Evolutionary conservation across 2,888 invertebrate species (phyloP).

Genomic region (Punctoribates punctum): DNA sequence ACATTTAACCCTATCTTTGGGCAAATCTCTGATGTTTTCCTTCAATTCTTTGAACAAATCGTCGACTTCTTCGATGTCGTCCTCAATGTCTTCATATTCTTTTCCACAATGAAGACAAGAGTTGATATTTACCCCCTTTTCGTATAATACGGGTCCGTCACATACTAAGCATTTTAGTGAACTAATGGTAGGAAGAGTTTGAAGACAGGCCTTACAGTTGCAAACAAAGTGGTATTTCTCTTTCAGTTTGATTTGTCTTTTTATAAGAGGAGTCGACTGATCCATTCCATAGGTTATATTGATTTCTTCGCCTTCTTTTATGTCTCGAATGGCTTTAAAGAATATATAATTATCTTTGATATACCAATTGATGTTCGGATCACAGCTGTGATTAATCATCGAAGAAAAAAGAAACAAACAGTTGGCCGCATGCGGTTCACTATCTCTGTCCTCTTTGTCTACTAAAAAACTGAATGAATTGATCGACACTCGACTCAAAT

Average conservation of each 20-base stretch:
- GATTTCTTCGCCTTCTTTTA: conserved; percentile 11
- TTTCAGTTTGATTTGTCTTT: conserved; percentile 34
- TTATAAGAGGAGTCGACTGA: neutral
- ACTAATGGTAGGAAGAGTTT: neutral
- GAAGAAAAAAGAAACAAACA: conserved; percentile 20
- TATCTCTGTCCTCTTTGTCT: neutral
- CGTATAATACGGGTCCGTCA: conserved; percentile 36
- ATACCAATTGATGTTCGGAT: conserved; percentile 31
- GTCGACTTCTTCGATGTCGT: neutral
- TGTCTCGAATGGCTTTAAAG: conserved; percentile 14
- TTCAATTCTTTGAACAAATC: neutral
- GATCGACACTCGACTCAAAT: conserved; percentile 20
- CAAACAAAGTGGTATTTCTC: conserved; percentile 4
- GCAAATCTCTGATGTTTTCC: neutral
- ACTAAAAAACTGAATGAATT: conserved; percentile 33
- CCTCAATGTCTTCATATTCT: neutral
- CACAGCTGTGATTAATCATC: conserved; percentile 36
- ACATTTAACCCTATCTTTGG: neutral
- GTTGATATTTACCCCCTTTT: neutral
- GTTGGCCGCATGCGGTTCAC: conserved; percentile 33
- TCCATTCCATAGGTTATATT: conserved; percentile 33
- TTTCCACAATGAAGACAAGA: neutral
- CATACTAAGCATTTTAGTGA: conserved; percentile 4
- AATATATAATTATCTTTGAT: conserved; percentile 2
- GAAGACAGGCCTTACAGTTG: conserved; percentile 30